Conservation (phyloP, 2,888 invertebrate genomes). For the Glomeris marginata region DNA sequence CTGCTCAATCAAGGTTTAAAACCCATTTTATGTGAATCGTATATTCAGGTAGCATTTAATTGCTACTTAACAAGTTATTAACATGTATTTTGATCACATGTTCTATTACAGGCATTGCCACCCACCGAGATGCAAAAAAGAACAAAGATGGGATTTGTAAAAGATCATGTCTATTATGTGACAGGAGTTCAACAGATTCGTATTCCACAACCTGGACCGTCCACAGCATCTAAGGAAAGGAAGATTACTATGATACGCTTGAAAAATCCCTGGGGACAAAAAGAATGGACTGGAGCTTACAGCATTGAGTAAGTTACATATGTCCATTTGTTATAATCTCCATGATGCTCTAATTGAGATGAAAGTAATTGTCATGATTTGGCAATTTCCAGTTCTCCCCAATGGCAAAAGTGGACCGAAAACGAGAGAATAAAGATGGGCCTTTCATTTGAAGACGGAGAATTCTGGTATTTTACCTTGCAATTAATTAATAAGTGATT, state of each 20-base stretch:
- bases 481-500: neutral
- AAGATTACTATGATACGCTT: slow-evolving; percentile 40
- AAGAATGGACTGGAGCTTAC: slow-evolving; percentile 43
- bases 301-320: slow-evolving; percentile 34
- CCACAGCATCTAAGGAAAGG: slow-evolving; percentile 25
- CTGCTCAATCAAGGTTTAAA: slow-evolving; percentile 42
- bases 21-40: no score
- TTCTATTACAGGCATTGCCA: neutral
- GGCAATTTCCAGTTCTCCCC: slow-evolving; percentile 3
- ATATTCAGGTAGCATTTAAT: no score
- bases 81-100: no score
- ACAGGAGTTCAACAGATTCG: slow-evolving; percentile 36
- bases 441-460: slow-evolving; percentile 20
- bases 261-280: slow-evolving; percentile 43
- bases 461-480: slow-evolving; percentile 19
- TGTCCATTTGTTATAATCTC: neutral
- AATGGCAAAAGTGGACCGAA: slow-evolving; percentile 18
- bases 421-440: slow-evolving; percentile 17
- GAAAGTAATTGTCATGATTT: slow-evolving; percentile 15
- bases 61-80: no score
- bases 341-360: no score
- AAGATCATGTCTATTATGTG: slow-evolving; percentile 45
- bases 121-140: slow-evolving; percentile 36
- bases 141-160: slow-evolving; percentile 39
- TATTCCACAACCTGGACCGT: slow-evolving; percentile 23